These are phyloP conservation scores for Strix uralensis DNA, from an alignment of 2,113 vertebrate genomes.

Conservation along the genomic window DNA sequence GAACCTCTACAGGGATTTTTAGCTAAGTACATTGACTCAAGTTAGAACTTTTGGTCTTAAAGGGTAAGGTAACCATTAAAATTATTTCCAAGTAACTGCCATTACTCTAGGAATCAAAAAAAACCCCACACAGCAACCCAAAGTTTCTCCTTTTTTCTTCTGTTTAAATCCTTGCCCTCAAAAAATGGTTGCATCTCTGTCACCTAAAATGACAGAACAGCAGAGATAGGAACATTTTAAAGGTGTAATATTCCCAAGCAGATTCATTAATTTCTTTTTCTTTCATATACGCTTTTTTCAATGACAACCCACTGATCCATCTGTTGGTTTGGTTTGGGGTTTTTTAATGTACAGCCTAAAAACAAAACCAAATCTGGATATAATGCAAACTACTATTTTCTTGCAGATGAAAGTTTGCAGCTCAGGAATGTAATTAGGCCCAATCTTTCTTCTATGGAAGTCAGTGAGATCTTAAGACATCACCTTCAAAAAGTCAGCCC, in stretches of 20 bases:
- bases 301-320: not conserved
- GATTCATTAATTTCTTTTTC: not conserved
- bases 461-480: not conserved
- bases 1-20: conserved; percentile 63
- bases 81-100: not conserved
- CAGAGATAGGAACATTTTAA: not conserved
- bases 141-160: not conserved
- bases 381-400: not conserved
- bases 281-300: not conserved
- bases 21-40: conserved; percentile 50
- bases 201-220: not conserved
- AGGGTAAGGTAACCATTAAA: conserved; percentile 47
- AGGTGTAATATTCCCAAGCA: not conserved
- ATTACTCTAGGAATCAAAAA: not conserved
- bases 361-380: not conserved
- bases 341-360: not conserved
- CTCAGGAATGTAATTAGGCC: not conserved
- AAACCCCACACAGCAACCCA: not conserved
- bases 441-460: not conserved
- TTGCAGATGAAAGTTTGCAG: not conserved
- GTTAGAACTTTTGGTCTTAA: conserved; percentile 56
- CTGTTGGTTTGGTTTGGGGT: not conserved
- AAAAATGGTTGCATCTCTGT: not conserved
- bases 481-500: not conserved
- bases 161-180: not conserved